Base-by-base conservation (phyloP, 2,888 invertebrate species). In the Ypsolopha sequella region DNA sequence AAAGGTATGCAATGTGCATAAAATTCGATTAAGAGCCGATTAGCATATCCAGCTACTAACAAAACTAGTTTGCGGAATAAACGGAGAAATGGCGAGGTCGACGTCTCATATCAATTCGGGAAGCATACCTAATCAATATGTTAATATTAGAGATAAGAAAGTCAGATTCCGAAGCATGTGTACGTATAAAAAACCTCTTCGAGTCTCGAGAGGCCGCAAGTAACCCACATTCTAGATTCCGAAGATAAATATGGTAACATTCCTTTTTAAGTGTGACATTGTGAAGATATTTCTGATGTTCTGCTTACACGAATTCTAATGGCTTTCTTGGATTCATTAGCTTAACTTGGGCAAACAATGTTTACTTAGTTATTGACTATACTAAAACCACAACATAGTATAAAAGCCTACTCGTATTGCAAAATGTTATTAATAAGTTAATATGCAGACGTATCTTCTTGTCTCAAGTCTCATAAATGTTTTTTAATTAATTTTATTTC, bases 81-180 rank as follows among this genome's bases (percentile, higher is more conserved):
- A n/a, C 41, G 9, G n/a, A n/a, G 13, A 33, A 36, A 41, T 46
- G 48, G 51, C 51, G 50, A 53, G 54, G 48, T 52, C 48, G 60
- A 55, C 62, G 70, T 76, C 74, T 69, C 75, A 70, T 73, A 78
- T 77, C 78, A 78, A 79, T 78, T 77, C 67, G 69, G 68, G 70
- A 72, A 76, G 74, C 73, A 74, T 72, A 38, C 35, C 51, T 45
- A 81, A 84, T 81, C 80, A 79, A 81, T 82, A 81, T 82, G 79
- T 78, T 80, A 80, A 82, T 81, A 79, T 80, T 76, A 68, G 54
- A 79, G 81, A 84, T 82, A 79, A 77, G 76, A 70, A 73, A 77
- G 67, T 71, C 66, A 71, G 73, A 81, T 79, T 77, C 75, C 73
- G 73, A 60, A 66, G 69, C 72, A 76, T 74, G 11, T n/a, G 14